phyloP scores from a whole-genome alignment of 2,797 vertebrate species.

The Cirrhinus molitorella region DNA sequence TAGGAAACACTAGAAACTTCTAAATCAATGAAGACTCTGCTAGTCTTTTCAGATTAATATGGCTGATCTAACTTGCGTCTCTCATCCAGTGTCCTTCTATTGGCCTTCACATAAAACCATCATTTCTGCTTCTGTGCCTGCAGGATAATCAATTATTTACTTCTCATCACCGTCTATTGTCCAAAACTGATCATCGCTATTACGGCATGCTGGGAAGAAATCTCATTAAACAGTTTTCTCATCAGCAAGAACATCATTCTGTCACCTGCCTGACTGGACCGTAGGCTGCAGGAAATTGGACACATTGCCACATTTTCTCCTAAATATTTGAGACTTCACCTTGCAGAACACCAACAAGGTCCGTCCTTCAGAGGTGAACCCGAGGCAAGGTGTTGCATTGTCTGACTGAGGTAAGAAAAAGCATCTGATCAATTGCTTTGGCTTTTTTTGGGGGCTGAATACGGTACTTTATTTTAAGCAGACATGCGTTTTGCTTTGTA shows the following conservation, averaged over 20 bases:
- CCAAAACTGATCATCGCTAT: slow-evolving; percentile 58
- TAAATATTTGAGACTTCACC: slow-evolving; percentile 25
- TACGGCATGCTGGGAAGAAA: slow-evolving; percentile 46
- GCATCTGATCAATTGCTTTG: background rate
- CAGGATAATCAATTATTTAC: slow-evolving; percentile 65
- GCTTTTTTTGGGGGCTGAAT: background rate
- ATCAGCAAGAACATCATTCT: slow-evolving; percentile 53
- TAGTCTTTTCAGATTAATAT: background rate
- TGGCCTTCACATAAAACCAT: slow-evolving; percentile 59
- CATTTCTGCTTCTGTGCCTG: slow-evolving; percentile 54
- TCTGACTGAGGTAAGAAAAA: background rate
- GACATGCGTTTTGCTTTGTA: background rate
- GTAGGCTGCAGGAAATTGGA: slow-evolving; percentile 46
- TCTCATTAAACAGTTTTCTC: slow-evolving; percentile 58
- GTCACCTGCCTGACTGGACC: slow-evolving; percentile 45
- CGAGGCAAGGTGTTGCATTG: background rate
- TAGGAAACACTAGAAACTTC: background rate
- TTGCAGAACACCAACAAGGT: background rate
- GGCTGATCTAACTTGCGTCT: slow-evolving; percentile 27
- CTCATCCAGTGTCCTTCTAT: slow-evolving; percentile 46
- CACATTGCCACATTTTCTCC: slow-evolving; percentile 29
- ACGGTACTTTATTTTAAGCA: background rate
- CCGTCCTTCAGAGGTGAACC: slow-evolving; percentile 4
- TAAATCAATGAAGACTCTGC: background rate
- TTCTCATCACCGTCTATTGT: slow-evolving; percentile 60